Evolutionary conservation across 2,797 vertebrate species (phyloP).

Genomic region (Perodicticus potto): DNA sequence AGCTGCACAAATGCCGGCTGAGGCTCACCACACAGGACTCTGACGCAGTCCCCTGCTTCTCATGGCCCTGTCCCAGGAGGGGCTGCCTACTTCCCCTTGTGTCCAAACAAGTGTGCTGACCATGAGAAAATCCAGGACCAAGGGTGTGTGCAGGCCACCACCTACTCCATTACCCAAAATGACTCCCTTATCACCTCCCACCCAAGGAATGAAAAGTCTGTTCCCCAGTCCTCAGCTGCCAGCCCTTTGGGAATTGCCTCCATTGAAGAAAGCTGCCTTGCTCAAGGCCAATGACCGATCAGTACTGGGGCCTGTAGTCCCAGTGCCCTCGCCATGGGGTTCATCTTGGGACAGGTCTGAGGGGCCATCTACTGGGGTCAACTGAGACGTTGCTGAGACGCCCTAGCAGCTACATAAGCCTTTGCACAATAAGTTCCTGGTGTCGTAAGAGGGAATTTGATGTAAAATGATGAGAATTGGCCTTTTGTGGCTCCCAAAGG

Average conservation of each 20-base stretch:
- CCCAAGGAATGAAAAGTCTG: not conserved
- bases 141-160: not conserved
- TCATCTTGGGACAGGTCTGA: not conserved
- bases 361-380: not conserved
- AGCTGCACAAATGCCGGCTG: accelerated
- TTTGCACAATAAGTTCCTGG: not conserved
- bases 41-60: not conserved
- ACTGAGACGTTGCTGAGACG: not conserved
- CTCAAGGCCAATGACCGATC: not conserved
- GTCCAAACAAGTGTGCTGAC: not conserved
- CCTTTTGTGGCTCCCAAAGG: not conserved
- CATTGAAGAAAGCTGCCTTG: accelerated
- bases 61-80: not conserved
- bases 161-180: not conserved
- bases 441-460: not conserved
- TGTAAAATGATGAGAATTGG: not conserved
- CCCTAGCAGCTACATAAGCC: accelerated
- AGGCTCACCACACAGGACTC: too few relatives aligned
- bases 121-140: not conserved
- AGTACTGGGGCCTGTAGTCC: accelerated
- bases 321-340: not conserved
- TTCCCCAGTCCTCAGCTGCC: not conserved
- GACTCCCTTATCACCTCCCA: not conserved
- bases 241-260: not conserved
- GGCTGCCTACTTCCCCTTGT: too few relatives aligned